These are phyloP conservation scores for Philereme transversata DNA, from an alignment of 2,888 invertebrate genomes.

Conservation along the genomic window DNA sequence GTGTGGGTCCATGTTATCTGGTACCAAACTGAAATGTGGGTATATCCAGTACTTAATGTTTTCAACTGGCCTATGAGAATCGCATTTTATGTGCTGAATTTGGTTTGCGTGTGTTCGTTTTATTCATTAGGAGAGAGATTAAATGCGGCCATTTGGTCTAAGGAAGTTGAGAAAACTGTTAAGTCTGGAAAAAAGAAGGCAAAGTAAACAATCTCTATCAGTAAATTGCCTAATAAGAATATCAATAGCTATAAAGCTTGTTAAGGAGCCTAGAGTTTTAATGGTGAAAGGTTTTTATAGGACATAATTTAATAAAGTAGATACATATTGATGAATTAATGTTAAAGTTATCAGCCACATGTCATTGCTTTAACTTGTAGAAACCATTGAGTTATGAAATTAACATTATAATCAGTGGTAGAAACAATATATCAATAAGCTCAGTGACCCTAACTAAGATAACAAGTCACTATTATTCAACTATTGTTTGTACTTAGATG, in stretches of 20 bases:
- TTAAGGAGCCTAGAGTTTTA: slow-evolving; percentile 24
- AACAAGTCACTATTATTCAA: no score
- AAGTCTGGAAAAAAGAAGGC: slow-evolving; percentile 79
- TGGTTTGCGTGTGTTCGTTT: slow-evolving; percentile 84
- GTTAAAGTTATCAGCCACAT: background rate
- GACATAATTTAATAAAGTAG: slow-evolving; percentile 9
- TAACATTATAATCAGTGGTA: no score
- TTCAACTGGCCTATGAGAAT: slow-evolving; percentile 89
- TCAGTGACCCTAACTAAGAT: no score
- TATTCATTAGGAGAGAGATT: slow-evolving; percentile 90
- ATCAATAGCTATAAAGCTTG: slow-evolving; percentile 30
- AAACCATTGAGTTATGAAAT: no score
- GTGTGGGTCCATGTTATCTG: slow-evolving; percentile 92
- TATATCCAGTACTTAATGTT: slow-evolving; percentile 94
- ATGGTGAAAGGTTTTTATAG: slow-evolving; percentile 26
- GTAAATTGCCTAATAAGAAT: slow-evolving; percentile 18
- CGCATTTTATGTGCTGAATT: slow-evolving; percentile 87
- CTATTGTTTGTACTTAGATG: no score
- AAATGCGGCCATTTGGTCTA: slow-evolving; percentile 89
- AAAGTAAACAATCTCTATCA: slow-evolving; percentile 55
- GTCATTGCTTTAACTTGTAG: no score
- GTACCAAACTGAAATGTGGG: slow-evolving; percentile 92
- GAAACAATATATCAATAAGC: no score
- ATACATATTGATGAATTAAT: slow-evolving; percentile 8
- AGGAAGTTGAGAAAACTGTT: slow-evolving; percentile 82